Evolutionary conservation across 2,888 invertebrate genomes (phyloP), one percentile per base, ranked within the genome.

Genomic region (Iphiclides podalirius): DNA sequence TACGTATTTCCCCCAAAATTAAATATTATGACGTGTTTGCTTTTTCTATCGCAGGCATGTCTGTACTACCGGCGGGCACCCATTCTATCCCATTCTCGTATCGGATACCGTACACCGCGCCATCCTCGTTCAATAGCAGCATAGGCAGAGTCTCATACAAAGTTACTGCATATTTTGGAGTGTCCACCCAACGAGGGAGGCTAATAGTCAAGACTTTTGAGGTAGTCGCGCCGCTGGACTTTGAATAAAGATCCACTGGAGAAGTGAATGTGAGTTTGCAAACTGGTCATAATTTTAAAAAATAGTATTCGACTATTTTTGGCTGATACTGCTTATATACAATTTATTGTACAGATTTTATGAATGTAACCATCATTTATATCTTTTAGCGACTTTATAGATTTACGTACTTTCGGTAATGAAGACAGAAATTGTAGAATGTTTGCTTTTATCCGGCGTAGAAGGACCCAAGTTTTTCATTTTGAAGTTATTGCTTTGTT

Each of bases 171-270:
- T 62, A 54, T 13, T 20, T 81, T 13, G 65, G 75, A 12, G 59
- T 57, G 28, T 51, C 66, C 0, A 64, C 66, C 1, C 44, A 53
- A 8, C 37, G 52, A 0, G 66, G 72, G 4, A 57, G 65, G 2
- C 14, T 80, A 1, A n/a, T n/a, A n/a, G 47, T 38, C 0, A 66
- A 66, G 33, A 37, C 54, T 0, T 72, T 83, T 47, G 54, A 73
- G 40, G 71, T 84, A 8, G 60, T 84, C 4, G 70, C 74, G 4
- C 81, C 81, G 0, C 57, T 79, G 8, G 71, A 81, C n/a, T 57
- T 58, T 81, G 57, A 80, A 78, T 54, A 58, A 55, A 3, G 70
- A 65, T 13, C 23, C 1, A 46, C 14, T 15, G 50, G 45, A 1
- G 31, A 53, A 36, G 53, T 74, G 6, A 70, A 61, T 55, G 75